Conservation (phyloP, 2,888 invertebrate species). For the Holacanthella duospinosa region DNA sequence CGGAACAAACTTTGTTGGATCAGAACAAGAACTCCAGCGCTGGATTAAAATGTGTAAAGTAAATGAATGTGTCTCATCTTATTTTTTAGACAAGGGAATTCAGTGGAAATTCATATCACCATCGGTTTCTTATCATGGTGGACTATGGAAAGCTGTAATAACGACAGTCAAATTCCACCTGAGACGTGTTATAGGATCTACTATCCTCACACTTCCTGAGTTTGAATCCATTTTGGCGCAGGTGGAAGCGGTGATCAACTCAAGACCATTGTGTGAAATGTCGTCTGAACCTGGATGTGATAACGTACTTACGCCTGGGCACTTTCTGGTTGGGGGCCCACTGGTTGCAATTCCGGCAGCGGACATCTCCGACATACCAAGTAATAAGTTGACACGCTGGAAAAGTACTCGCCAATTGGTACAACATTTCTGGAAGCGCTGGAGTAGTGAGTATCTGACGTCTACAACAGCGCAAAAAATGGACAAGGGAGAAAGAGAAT, state of each 20-base stretch:
- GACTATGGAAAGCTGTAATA: no score
- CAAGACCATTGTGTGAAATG: constrained; percentile 33
- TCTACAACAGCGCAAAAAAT: constrained; percentile 19
- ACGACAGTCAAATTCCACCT: no score
- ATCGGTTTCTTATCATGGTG: no score
- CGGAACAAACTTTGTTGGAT: constrained; percentile 23
- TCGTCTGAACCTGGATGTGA: constrained; percentile 32
- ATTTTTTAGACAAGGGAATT: no score
- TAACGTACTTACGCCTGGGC: constrained; percentile 37
- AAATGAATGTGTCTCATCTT: no score
- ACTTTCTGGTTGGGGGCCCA: constrained; percentile 38
- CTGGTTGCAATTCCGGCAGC: constrained; percentile 18
- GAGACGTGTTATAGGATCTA: no score
- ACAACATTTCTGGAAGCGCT: constrained; percentile 19
- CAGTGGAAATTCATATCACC: no score
- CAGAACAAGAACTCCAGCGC: not conserved
- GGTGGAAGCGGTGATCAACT: constrained; percentile 1
- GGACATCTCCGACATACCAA: constrained; percentile 4
- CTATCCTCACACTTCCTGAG: no score
- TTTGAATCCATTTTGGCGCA: no score
- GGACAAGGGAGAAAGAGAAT: not conserved
- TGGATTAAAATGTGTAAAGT: no score
- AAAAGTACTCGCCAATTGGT: constrained; percentile 10
- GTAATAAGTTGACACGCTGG: constrained; percentile 13
- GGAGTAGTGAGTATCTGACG: constrained; percentile 15